Percentiles rank a stretch among this genome's conserved stretches.
These are phyloP conservation scores for Pyrgilauda ruficollis DNA, from an alignment of 2,113 vertebrate genomes.

Conservation along the genomic window DNA sequence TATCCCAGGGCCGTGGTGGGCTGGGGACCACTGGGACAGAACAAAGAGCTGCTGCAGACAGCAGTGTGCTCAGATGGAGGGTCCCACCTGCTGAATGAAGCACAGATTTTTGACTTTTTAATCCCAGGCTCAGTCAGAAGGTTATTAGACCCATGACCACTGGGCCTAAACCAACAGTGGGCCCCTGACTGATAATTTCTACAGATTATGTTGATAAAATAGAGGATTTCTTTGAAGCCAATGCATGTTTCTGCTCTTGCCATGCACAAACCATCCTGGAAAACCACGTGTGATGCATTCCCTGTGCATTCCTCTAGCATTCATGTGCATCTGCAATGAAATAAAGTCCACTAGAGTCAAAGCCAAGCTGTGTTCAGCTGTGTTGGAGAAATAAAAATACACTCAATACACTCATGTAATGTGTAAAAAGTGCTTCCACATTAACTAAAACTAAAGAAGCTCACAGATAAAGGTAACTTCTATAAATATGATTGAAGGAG, in stretches of 20 bases:
- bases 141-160: not conserved
- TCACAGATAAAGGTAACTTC: not conserved
- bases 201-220: constrained; percentile 32
- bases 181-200: not conserved
- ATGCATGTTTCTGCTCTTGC: not conserved
- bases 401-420: rapidly evolving
- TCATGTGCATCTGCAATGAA: not conserved
- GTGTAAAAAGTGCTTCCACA: not conserved
- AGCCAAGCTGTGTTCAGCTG: not conserved
- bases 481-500: not conserved
- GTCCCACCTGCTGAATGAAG: not conserved
- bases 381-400: not conserved
- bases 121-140: constrained; percentile 7
- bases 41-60: not conserved
- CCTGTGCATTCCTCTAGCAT: not conserved
- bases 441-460: not conserved
- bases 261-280: not conserved
- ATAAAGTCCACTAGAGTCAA: not conserved
- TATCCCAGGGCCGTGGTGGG: not conserved
- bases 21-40: constrained; percentile 39
- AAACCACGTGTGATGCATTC: not conserved
- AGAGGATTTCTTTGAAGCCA: not conserved
- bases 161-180: not conserved
- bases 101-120: constrained; percentile 42
- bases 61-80: not conserved